phyloP scores from a whole-genome alignment of 2,888 invertebrate species.

The Rhagium mordax region DNA sequence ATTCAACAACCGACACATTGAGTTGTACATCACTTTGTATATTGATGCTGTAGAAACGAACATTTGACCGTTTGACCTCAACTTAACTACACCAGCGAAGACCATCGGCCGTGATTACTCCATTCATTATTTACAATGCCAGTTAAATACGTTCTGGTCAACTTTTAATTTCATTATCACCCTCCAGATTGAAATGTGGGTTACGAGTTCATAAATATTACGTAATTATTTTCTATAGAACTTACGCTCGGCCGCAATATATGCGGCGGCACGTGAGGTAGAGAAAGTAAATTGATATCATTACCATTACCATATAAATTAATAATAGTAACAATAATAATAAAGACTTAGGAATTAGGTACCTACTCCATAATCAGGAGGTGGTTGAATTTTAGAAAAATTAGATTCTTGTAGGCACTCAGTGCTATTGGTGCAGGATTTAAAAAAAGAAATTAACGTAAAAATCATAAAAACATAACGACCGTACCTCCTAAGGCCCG shows the following conservation, averaged over 20 bases:
- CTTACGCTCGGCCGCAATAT: not conserved
- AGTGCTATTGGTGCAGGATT: too few species aligned
- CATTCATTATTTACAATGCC: slow-evolving; percentile 8
- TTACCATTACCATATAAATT: too few species aligned
- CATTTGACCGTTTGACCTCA: not conserved
- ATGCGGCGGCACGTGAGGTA: not conserved
- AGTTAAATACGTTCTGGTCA: slow-evolving; percentile 1
- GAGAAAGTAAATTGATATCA: not conserved
- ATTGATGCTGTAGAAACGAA: not conserved
- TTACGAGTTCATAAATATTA: slow-evolving; percentile 1
- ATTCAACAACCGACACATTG: not conserved
- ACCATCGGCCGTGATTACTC: not conserved
- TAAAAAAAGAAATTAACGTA: too few species aligned
- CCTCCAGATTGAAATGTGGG: slow-evolving; percentile 8
- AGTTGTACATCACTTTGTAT: not conserved
- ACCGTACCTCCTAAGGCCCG: too few species aligned
- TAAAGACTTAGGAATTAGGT: too few species aligned
- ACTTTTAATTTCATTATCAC: slow-evolving; percentile 30
- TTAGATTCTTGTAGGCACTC: too few species aligned
- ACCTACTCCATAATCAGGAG: too few species aligned
- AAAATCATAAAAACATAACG: too few species aligned
- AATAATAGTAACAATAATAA: too few species aligned
- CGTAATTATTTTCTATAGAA: not conserved
- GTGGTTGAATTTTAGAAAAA: too few species aligned
- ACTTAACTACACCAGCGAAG: not conserved